phyloP scores from a whole-genome alignment of 2,888 invertebrate genomes.

The Esperia sulphurella region DNA sequence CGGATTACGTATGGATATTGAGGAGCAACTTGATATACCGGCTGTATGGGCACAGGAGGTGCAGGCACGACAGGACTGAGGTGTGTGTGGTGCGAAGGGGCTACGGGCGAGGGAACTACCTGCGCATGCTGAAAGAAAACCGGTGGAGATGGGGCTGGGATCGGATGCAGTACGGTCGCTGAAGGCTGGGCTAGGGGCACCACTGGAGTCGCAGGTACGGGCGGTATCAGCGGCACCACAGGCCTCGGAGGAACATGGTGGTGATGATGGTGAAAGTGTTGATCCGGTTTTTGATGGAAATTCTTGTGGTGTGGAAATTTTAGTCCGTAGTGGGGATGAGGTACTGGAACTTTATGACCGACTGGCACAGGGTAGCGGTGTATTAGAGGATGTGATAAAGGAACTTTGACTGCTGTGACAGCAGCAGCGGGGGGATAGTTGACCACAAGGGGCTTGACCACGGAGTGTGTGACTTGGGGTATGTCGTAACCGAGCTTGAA shows the following conservation, averaged over 20 bases:
- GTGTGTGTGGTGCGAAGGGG: slow-evolving; percentile 41
- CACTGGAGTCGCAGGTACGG: slow-evolving; percentile 33
- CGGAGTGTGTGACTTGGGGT: slow-evolving; percentile 66
- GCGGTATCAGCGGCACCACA: slow-evolving; percentile 45
- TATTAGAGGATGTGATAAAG: slow-evolving; percentile 47
- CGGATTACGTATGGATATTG: slow-evolving; percentile 63
- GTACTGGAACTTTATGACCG: slow-evolving; percentile 54
- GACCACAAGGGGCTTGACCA: slow-evolving; percentile 68
- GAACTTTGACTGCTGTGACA: slow-evolving; percentile 66
- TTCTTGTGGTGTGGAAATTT: slow-evolving; percentile 51
- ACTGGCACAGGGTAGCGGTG: slow-evolving; percentile 51
- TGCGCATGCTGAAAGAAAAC: slow-evolving; percentile 29
- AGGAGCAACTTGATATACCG: slow-evolving; percentile 24
- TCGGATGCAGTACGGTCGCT: slow-evolving; percentile 38
- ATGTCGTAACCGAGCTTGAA: slow-evolving; percentile 73
- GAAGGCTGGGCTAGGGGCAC: slow-evolving; percentile 42
- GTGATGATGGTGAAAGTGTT: slow-evolving; percentile 68
- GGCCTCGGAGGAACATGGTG: slow-evolving; percentile 62
- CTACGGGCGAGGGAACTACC: slow-evolving; percentile 24
- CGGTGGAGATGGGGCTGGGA: slow-evolving; percentile 32
- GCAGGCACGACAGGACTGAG: slow-evolving; percentile 42
- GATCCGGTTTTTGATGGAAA: slow-evolving; percentile 47
- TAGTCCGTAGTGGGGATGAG: slow-evolving; percentile 58
- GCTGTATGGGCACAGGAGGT: slow-evolving; percentile 37
- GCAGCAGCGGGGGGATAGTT: slow-evolving; percentile 68